Conservation (phyloP, 2,113 vertebrate genomes). For the Polypterus bichir region DNA sequence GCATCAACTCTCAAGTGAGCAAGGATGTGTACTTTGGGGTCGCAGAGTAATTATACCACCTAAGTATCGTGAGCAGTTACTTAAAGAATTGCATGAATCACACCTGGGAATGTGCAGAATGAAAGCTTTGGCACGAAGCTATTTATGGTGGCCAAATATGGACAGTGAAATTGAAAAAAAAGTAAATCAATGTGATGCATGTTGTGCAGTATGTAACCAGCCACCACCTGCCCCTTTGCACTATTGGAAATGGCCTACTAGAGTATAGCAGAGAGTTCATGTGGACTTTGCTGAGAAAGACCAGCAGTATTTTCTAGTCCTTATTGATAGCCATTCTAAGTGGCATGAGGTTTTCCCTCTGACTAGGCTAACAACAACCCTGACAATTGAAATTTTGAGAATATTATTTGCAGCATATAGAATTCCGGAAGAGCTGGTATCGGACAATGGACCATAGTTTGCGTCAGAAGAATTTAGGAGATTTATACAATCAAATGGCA, state of each 20-base stretch:
- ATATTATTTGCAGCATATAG: background rate
- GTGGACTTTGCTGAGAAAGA: background rate
- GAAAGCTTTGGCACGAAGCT: constrained; percentile 4
- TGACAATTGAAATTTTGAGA: background rate
- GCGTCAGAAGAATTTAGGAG: too few species aligned
- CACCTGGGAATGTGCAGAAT: constrained; percentile 4
- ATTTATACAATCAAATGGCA: too few species aligned
- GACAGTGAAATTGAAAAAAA: constrained; percentile 2
- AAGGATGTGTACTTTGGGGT: too few species aligned
- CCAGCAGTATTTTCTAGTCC: background rate
- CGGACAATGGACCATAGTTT: too few species aligned
- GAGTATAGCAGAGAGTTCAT: constrained; percentile 5
- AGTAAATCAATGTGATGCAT: background rate
- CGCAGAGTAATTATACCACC: too few species aligned
- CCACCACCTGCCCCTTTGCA: constrained; percentile 1
- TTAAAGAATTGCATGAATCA: background rate
- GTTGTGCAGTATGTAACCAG: constrained; percentile 4
- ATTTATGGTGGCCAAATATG: constrained; percentile 2
- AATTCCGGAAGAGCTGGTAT: too few species aligned
- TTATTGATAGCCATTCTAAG: constrained; percentile 3
- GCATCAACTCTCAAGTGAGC: too few species aligned
- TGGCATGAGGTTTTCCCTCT: background rate
- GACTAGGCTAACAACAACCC: background rate
- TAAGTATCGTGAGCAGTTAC: too few species aligned
- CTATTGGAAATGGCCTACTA: background rate